Evolutionary conservation across 2,888 invertebrate species (phyloP).

Genomic region (Lagria hirta): DNA sequence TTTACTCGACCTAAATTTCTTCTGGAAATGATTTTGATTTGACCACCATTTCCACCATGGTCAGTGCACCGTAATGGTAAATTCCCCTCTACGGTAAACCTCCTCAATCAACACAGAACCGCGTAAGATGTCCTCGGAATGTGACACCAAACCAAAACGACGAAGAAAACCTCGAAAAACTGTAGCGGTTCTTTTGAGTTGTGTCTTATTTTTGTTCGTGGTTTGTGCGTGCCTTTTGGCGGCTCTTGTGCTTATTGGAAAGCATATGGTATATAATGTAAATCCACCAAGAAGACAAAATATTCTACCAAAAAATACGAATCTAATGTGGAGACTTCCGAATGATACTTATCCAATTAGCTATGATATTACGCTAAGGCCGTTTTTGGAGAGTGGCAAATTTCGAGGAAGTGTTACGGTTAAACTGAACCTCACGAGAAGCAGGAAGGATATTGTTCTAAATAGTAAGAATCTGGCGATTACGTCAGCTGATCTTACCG

Average conservation of each 20-base stretch:
- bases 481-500: conserved; percentile 35
- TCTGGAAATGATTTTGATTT: too few relatives aligned
- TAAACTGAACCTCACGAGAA: conserved; percentile 51
- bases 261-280: conserved; percentile 40
- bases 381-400: conserved; percentile 62
- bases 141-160: conserved; percentile 13
- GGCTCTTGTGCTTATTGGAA: conserved; percentile 49
- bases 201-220: conserved; percentile 48
- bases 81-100: too few relatives aligned
- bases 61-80: too few relatives aligned
- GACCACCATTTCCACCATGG: too few relatives aligned
- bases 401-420: conserved; percentile 63
- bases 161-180: conserved; percentile 30
- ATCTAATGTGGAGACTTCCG: conserved; percentile 58
- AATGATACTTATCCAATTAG: conserved; percentile 60
- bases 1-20: too few relatives aligned
- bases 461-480: conserved; percentile 46
- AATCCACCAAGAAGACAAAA: too few relatives aligned
- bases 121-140: too few relatives aligned
- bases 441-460: conserved; percentile 38
- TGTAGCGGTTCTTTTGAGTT: conserved; percentile 43
- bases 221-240: conserved; percentile 47
- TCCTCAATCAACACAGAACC: too few relatives aligned
- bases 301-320: neutral
- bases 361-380: conserved; percentile 66